Conservation (phyloP, 2,797 vertebrate species). For the Bradypodion pumilum region DNA sequence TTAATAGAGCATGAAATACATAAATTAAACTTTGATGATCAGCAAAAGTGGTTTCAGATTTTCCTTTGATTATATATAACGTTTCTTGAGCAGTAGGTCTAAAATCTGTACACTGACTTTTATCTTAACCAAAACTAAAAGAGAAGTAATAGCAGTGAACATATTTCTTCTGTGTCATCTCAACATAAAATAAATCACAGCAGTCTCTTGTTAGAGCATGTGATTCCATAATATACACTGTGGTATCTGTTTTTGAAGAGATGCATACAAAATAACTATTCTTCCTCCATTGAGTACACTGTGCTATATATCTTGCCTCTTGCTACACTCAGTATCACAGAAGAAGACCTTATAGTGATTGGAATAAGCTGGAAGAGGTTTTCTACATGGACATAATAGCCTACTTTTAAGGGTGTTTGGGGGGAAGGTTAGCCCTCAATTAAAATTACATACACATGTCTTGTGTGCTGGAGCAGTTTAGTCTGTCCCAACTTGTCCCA, state of each 20-base stretch:
- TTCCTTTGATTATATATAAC: background rate
- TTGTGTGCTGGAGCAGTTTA: too few relatives aligned
- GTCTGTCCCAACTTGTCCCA: too few relatives aligned
- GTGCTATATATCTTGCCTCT: background rate
- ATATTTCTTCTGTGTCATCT: background rate
- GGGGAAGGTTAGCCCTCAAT: too few relatives aligned
- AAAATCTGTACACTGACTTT: background rate
- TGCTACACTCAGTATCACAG: background rate
- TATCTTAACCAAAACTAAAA: background rate
- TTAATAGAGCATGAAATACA: conserved; percentile 4
- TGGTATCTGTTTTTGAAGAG: background rate
- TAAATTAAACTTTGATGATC: background rate
- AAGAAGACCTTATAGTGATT: background rate
- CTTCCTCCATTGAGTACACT: background rate
- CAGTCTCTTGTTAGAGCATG: background rate
- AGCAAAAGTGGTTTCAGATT: background rate
- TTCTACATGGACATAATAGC: too few relatives aligned
- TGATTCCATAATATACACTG: background rate
- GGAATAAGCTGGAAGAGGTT: background rate
- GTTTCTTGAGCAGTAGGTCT: background rate
- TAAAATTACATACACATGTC: too few relatives aligned
- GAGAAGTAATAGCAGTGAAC: background rate
- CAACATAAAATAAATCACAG: background rate
- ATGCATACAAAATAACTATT: background rate
- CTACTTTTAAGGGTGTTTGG: too few relatives aligned